Evolutionary conservation across 2,888 invertebrate species (phyloP), one percentile per base, ranked within the genome.

Genomic region (Drosophila histrio): DNA sequence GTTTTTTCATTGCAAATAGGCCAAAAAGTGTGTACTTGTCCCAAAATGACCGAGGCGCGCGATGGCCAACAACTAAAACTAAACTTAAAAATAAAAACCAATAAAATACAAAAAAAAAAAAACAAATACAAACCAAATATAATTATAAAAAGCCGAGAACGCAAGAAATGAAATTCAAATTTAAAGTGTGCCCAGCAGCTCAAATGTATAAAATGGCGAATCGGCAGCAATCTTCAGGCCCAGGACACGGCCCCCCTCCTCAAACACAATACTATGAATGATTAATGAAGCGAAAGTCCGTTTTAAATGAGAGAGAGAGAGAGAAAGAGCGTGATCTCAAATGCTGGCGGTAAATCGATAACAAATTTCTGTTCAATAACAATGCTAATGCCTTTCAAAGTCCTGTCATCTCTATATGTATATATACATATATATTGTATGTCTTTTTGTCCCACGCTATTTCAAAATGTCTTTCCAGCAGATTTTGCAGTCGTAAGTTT

Each of bases 11-110:
- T 91, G 90, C 91, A 90, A 91, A 92, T 91, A 91, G 91, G 91
- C 91, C 91, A 90, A 90, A 91, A 91, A 91, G 91, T 91, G 91
- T 92, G 91, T 91, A 91, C 91, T 90, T 91, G 92, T 92, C 91
- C 91, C 91, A 80, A 73, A 77, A 91, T 89, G 91, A 92, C 91
- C 91, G 92, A 91, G 92, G 91, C 91, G 92, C 92, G 92, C 91
- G 91, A 91, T 92, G 91, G 91, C 91, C 91, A 92, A 90, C 91
- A 90, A 87, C 90, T 87, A 89, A 88, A 89, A 80, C 88, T 89
- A 90, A 89, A 85, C 74, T 81, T 75, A 82, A 82, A 82, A 89
- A 79, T 61, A 75, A 79, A 80, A 68, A 63, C 70, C 67, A 74
- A 76, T 72, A 64, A 60, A 52, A 70, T 70, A 72, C 58, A 69